Base-by-base conservation (phyloP, 2,113 vertebrate genomes). In the Thomomys bottae region DNA sequence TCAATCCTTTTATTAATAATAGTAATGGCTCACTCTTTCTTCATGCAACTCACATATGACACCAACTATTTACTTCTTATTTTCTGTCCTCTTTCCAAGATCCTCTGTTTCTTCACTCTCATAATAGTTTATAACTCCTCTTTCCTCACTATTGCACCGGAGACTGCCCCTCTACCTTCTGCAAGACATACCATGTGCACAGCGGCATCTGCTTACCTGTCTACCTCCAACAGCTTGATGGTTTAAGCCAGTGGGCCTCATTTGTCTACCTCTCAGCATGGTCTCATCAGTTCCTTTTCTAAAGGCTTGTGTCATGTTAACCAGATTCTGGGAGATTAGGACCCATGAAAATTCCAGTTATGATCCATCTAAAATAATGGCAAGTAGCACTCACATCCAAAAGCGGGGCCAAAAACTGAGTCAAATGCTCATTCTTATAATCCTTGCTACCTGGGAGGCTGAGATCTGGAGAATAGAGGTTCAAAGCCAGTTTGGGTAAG, bases 1-100 rank as follows among this genome's bases (percentile, higher is more conserved):
- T 38, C 81, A 80, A 54, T 67, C 28, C 72, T 70, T 49, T 83
- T 84, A n/a, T n/a, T 84, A 70, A 64, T 59, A 63, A 68, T 34
- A 89, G 67, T 23, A 94, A 82, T 20, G 24, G 8, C 3, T 15
- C 14, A 49, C 38, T 75, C 45, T 76, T 45, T 45, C n/a, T 63
- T 34, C 57, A 26, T 1, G 80, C 57, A 78, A 18, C 63, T 59
- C 57, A 49, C 32, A 34, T 1, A 28, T 26, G 70, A 78, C 0
- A 4, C 87, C 71, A 88, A 70, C 30, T 23, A 21, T 28, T 23
- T 42, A 0, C 21, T 26, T 70, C 54, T 85, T 18, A 17, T 57
- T 77, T 40, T 67, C 80, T 30, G 23, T 12, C 17, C 54, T 71
- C 80, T 81, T 38, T 21, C 63, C 11, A 23, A 14, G 23, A 20